A percentile compares a stretch with the other conserved stretches of the same genome.
phyloP scores from a whole-genome alignment of 2,888 invertebrate species.

The Microctonus hyperodae region DNA sequence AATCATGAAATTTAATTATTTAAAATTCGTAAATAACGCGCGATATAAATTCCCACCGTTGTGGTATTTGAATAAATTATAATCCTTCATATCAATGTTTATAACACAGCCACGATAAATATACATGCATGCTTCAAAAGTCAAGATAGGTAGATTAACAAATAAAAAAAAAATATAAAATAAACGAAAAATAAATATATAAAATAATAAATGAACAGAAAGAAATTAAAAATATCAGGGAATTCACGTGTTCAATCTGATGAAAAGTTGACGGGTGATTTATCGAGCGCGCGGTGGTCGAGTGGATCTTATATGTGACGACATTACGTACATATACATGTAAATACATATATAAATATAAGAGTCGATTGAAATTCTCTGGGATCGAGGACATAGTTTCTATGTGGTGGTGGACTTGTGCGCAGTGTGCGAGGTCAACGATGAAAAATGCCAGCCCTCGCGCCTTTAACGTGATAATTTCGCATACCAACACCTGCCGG shows the following conservation, averaged over 20 bases:
- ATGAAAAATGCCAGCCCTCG: slow-evolving; percentile 44
- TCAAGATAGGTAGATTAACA: too few relatives aligned
- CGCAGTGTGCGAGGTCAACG: slow-evolving; percentile 32
- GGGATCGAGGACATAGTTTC: slow-evolving; percentile 39
- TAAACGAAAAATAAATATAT: neutral
- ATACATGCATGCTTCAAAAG: too few relatives aligned
- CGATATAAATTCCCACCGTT: too few relatives aligned
- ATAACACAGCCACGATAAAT: too few relatives aligned
- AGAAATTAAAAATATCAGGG: neutral
- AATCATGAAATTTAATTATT: too few relatives aligned
- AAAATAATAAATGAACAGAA: slow-evolving; percentile 4
- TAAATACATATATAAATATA: slow-evolving; percentile 7
- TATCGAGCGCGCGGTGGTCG: neutral
- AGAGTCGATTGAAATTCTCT: slow-evolving; percentile 42
- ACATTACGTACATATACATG: neutral
- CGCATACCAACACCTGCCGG: slow-evolving; percentile 51
- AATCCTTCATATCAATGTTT: too few relatives aligned
- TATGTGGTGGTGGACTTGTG: slow-evolving; percentile 29
- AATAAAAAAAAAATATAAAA: too few relatives aligned
- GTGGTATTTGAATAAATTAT: too few relatives aligned
- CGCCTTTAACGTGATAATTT: slow-evolving; percentile 55
- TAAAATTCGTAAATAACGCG: too few relatives aligned
- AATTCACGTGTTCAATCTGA: slow-evolving; percentile 10
- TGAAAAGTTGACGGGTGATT: slow-evolving; percentile 18
- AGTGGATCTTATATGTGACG: neutral